Base-by-base conservation (phyloP, 2,888 invertebrate genomes). In the Conomelus anceps region DNA sequence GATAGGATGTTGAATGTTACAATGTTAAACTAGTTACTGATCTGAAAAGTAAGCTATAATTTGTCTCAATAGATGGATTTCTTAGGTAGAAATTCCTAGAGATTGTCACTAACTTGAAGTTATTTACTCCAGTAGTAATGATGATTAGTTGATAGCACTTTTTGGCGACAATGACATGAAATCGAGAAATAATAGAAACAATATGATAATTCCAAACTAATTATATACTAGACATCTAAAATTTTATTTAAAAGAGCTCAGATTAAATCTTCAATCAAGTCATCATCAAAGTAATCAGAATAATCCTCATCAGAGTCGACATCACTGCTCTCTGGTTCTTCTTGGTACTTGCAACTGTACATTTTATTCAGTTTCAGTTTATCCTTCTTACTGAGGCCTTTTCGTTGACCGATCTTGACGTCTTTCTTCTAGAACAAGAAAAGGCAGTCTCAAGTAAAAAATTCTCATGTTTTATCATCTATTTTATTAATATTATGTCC, bases 341-440 rank as follows among this genome's bases (percentile, higher is more conserved):
- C 63, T 7, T 20, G n/a, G 85, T 24, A 85, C 22, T 85, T 85
- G 87, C 91, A 90, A 26, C 93, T 91, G 91, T 95, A 95, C 95
- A 95, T 95, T 92, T 93, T 94, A 90, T 94, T 94, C 11, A 95
- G 92, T 92, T 95, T 95, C 90, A 93, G 92, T 6, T 93, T 92
- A 90, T 95, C 95, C 91, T 95, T 95, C 34, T 94, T 93, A n/a
- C 95, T 95, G 29, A 95, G 93, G 84, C 94, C 94, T 87, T 93
- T 90, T 91, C 95, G 93, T 92, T 95, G 95, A 1, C 95, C 95
- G 88, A 95, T 95, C 90, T 93, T 92, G 9, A 93, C 94, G 24
- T 93, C 93, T 91, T 93, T 92, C 89, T 93, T 93, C 94, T 94
- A 92, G 17, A 92, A 92, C 87, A 84, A 29, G 23, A 26, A 23